phyloP scores from a whole-genome alignment of 2,797 vertebrate genomes.

The Sciurus carolinensis region DNA sequence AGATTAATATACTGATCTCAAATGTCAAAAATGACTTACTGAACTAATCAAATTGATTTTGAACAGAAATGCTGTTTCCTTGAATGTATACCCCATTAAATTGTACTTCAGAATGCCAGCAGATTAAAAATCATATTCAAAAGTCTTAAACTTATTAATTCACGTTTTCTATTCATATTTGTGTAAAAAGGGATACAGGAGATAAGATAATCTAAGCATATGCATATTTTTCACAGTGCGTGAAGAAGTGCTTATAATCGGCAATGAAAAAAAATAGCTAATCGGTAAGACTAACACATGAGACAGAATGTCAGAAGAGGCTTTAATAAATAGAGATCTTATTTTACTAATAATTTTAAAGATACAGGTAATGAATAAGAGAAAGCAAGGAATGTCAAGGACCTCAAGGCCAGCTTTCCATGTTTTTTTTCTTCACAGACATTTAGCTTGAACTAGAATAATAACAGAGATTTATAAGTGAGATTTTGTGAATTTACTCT shows the following conservation, averaged over 20 bases:
- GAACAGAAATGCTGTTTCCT: neutral
- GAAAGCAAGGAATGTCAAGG: neutral
- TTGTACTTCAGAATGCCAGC: neutral
- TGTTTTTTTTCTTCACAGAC: neutral
- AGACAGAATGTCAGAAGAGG: neutral
- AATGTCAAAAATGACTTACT: conserved; percentile 46
- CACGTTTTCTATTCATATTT: neutral
- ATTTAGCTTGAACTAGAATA: neutral
- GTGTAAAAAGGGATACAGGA: neutral
- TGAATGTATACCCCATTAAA: neutral
- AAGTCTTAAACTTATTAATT: neutral
- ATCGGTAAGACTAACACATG: neutral
- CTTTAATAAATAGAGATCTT: neutral
- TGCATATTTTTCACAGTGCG: neutral
- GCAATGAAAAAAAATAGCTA: neutral
- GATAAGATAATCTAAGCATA: neutral
- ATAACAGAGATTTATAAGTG: neutral
- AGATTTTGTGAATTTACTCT: neutral
- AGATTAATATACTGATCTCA: conserved; percentile 10
- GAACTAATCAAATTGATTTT: conserved; percentile 48
- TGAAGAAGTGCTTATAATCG: neutral
- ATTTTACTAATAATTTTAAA: neutral
- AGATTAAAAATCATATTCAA: neutral
- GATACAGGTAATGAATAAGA: neutral
- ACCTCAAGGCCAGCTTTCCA: neutral